phyloP scores from a whole-genome alignment of 2,888 invertebrate species.

The Lysandra bellargus region DNA sequence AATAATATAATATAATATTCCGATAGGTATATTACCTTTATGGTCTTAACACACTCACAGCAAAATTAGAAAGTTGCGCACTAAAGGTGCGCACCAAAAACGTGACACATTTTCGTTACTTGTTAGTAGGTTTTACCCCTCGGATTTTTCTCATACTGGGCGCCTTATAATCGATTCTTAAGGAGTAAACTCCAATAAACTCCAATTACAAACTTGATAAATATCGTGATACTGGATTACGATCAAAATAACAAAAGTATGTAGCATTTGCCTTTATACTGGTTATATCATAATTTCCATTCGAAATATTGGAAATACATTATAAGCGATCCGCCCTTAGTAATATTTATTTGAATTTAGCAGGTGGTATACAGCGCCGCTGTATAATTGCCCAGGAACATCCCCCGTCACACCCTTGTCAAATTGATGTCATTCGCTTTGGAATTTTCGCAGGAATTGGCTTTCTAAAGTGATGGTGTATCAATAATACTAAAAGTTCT shows the following conservation, averaged over 20 bases:
- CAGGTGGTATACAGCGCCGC: slow-evolving; percentile 36
- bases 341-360: slow-evolving; percentile 35
- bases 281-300: background rate
- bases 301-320: slow-evolving; percentile 3
- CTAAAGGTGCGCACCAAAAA: no score
- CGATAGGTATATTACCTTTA: no score
- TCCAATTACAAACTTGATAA: no score
- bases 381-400: slow-evolving; percentile 61
- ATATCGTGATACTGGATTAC: background rate
- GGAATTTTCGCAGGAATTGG: slow-evolving; percentile 52
- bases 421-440: slow-evolving; percentile 55
- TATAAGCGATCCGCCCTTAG: slow-evolving; percentile 15
- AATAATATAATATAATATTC: no score
- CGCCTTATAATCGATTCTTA: no score
- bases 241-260: background rate
- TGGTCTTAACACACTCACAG: no score
- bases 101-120: no score
- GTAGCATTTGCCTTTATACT: background rate
- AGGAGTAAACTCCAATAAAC: no score
- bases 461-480: slow-evolving; percentile 42
- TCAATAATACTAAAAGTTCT: slow-evolving; percentile 33
- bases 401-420: slow-evolving; percentile 69
- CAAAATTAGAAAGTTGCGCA: no score
- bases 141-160: no score
- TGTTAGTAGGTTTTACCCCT: no score